These are phyloP conservation scores for Hydropsyche betteni DNA, from an alignment of 2,888 invertebrate species.

Conservation along the genomic window DNA sequence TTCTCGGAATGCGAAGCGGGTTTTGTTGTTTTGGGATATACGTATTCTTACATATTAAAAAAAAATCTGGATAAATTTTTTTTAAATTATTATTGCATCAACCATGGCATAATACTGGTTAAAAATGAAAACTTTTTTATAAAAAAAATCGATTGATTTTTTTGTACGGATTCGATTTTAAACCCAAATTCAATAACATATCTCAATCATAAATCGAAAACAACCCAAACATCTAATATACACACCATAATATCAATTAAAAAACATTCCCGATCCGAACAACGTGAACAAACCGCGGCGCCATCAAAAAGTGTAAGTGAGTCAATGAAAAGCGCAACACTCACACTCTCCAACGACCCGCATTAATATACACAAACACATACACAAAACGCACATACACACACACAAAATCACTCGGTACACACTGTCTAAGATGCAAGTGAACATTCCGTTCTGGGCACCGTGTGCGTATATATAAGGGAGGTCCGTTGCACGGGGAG, in stretches of 20 bases:
- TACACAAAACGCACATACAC: neutral
- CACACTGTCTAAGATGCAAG: conserved; percentile 1
- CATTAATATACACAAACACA: neutral
- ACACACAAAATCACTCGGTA: neutral
- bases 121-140: neutral
- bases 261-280: neutral
- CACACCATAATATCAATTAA: neutral
- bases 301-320: conserved; percentile 35
- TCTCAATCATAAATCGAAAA: too few relatives aligned
- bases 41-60: too few relatives aligned
- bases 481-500: neutral
- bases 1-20: too few relatives aligned
- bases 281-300: conserved; percentile 22
- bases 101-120: neutral
- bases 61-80: neutral
- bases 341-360: too few relatives aligned
- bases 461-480: neutral
- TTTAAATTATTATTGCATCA: neutral
- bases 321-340: conserved; percentile 33
- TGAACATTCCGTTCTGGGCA: neutral
- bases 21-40: too few relatives aligned
- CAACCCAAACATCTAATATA: neutral
- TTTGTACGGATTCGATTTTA: too few relatives aligned
- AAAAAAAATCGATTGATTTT: neutral
- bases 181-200: too few relatives aligned